phyloP scores from a whole-genome alignment of 2,113 vertebrate species.

The Hippoglossus stenolepis region DNA sequence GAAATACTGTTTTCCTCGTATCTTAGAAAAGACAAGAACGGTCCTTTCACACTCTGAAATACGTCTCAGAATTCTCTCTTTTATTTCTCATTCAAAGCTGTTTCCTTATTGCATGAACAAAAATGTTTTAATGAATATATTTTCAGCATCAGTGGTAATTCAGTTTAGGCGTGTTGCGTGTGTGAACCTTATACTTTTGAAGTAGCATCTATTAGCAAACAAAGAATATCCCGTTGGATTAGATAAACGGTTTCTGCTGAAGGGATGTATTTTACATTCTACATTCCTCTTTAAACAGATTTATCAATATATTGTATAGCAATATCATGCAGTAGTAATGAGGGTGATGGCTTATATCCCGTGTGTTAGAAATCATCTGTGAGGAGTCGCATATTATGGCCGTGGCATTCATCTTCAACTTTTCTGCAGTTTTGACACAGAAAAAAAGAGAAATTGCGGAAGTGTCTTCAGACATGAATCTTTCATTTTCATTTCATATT shows the following conservation, averaged over 20 bases:
- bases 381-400: constrained; percentile 10
- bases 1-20: neutral
- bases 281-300: constrained; percentile 14
- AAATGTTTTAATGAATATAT: constrained; percentile 1
- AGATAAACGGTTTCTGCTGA: constrained; percentile 5
- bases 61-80: neutral
- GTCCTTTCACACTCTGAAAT: neutral
- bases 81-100: neutral
- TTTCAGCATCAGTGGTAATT: neutral
- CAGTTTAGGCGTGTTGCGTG: neutral
- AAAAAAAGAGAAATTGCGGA: constrained; percentile 9
- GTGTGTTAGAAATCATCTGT: constrained; percentile 3
- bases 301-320: constrained; percentile 10
- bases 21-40: neutral
- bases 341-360: constrained; percentile 1
- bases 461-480: constrained; percentile 22
- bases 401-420: constrained; percentile 31
- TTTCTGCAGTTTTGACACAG: constrained; percentile 34
- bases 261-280: constrained; percentile 5
- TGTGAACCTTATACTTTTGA: neutral
- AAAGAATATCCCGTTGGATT: neutral
- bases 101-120: constrained; percentile 2
- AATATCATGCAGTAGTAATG: constrained; percentile 33
- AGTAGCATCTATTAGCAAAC: neutral
- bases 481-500: constrained; percentile 51